These are phyloP conservation scores for Parapristionchus giblindavisi DNA, from an alignment of 2,888 invertebrate genomes.

Conservation along the genomic window DNA sequence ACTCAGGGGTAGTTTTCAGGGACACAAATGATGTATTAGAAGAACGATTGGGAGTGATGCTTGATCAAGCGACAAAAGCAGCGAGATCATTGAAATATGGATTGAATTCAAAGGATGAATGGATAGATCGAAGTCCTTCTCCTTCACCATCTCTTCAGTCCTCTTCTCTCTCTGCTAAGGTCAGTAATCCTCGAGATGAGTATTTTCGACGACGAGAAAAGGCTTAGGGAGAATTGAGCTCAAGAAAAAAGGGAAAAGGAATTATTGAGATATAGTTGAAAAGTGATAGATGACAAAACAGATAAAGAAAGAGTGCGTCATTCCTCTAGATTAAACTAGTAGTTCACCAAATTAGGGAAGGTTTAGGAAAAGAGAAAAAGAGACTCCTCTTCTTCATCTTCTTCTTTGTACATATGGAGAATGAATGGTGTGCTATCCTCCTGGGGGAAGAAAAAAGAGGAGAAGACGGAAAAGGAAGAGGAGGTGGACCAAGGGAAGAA, in stretches of 20 bases:
- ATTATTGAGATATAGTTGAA: neutral
- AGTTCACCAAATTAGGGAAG: too few species aligned
- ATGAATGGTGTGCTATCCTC: neutral
- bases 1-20: too few species aligned
- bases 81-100: slow-evolving; percentile 27
- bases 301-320: too few species aligned
- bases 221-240: slow-evolving; percentile 26
- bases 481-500: slow-evolving; percentile 2
- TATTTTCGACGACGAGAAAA: slow-evolving; percentile 29
- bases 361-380: too few species aligned
- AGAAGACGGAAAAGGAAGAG: neutral
- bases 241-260: neutral
- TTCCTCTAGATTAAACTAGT: too few species aligned
- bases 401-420: neutral
- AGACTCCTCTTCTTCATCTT: neutral
- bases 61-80: neutral
- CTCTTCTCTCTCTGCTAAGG: slow-evolving; percentile 12
- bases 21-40: slow-evolving; percentile 5
- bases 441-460: slow-evolving; percentile 7
- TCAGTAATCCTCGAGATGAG: slow-evolving; percentile 33
- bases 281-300: too few species aligned
- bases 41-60: slow-evolving; percentile 7
- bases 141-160: slow-evolving; percentile 18
- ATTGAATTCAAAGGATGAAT: neutral
- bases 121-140: neutral